A percentile compares a stretch with the other conserved stretches of the same genome.
Evolutionary conservation across 1,140 invertebrate genomes (phyloP).

Genomic region (Drosophila bocqueti): DNA sequence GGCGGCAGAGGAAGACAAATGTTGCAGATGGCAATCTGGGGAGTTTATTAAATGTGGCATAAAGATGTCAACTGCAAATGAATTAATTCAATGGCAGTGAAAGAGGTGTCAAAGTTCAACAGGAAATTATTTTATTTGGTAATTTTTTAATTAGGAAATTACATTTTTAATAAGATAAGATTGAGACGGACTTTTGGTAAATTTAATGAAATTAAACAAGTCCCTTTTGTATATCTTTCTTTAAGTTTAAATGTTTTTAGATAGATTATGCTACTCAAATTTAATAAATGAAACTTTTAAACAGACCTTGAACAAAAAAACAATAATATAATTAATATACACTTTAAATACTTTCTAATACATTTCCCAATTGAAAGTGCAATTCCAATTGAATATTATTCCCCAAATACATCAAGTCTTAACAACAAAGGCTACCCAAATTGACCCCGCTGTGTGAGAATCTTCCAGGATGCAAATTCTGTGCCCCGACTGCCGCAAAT

Average conservation of each 20-base stretch:
- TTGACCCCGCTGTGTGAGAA: background rate
- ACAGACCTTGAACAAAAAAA: too few species aligned
- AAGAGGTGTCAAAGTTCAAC: background rate
- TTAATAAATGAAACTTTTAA: background rate
- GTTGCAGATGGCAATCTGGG: conserved; percentile 30
- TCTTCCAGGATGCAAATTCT: conserved; percentile 21
- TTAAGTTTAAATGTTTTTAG: background rate
- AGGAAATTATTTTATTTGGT: background rate
- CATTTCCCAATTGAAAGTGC: too few species aligned
- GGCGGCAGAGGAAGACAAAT: conserved; percentile 43
- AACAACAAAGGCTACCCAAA: background rate
- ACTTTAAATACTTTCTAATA: background rate
- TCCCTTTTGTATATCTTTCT: background rate
- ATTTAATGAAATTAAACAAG: too few species aligned
- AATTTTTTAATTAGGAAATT: background rate
- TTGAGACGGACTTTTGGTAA: background rate
- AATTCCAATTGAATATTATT: background rate
- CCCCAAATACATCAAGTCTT: background rate
- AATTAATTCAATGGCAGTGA: conserved; percentile 17
- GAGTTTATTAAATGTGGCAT: conserved; percentile 47
- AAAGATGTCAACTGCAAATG: conserved; percentile 32
- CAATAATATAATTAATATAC: too few species aligned
- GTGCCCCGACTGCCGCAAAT: conserved; percentile 5
- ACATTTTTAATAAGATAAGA: too few species aligned
- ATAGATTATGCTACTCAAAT: background rate